Base-by-base conservation (phyloP, 2,113 vertebrate species). In the Takifugu bimaculatus region DNA sequence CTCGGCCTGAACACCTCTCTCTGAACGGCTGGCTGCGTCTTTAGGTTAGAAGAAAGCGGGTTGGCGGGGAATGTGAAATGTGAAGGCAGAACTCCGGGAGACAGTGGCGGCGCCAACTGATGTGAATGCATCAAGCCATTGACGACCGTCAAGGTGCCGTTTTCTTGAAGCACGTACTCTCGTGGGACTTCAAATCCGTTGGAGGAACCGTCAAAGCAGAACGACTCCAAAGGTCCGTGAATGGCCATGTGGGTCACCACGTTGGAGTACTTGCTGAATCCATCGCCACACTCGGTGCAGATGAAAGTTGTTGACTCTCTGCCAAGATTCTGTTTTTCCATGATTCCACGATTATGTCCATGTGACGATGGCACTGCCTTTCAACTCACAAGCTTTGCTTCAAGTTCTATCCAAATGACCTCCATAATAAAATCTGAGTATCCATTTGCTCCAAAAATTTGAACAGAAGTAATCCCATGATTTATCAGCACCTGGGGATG, bases 221-320 rank as follows among this genome's bases (percentile, higher is more conserved):
- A 87, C 6, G 85, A 86, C 6, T 89, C 90, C 61, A 87, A 79
- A 65, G 86, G 84, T 69, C 88, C 90, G 79, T 92, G 91, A 74
- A 77, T 70, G 32, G 81, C 55, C 89, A 91, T 91, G 68, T 92
- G 91, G 29, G 66, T 66, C 48, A 92, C 72, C 35, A 92, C 74
- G 69, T 79, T 85, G 4, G 79, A 54, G 64, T 92, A 92, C 56
- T 87, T 86, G 55, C 67, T 78, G 75, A 92, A 92, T 13, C 89
- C 91, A 80, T 91, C 91, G 5, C 91, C 91, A 74, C 91, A 92
- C 72, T 90, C 91, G 5, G 91, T 88, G 58, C 91, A 92, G 71
- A 92, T 92, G 66, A 91, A 92, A 35, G 85, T 85, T 81, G 81
- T 82, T 49, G 80, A 54, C 86, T 47, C 71, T 86, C 83, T 57